Evolutionary conservation across 37 sponge, comb jelly and placozoan genomes (phyloP).

Genomic region (Ianthella basta): DNA sequence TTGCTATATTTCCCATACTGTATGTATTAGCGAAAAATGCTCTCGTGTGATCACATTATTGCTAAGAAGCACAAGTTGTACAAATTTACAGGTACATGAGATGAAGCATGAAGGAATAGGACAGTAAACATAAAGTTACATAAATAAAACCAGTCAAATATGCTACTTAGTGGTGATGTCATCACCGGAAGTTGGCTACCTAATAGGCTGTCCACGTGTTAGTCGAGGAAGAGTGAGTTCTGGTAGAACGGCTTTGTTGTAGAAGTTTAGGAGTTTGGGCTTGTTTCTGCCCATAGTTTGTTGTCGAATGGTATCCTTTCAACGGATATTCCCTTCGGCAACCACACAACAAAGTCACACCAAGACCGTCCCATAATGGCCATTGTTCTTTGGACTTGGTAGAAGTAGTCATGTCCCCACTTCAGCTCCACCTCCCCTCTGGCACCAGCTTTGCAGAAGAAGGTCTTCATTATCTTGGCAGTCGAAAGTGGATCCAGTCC

Average conservation of each 20-base stretch:
- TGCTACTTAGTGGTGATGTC: not conserved
- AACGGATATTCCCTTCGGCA: conserved; percentile 12
- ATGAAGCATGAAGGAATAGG: not conserved
- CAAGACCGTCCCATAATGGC: conserved; percentile 10
- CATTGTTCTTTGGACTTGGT: not conserved
- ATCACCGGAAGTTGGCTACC: not conserved
- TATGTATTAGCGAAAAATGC: not conserved
- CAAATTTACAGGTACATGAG: not conserved
- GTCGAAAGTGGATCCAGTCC: not conserved
- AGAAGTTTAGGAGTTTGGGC: not conserved
- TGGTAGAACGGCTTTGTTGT: not conserved
- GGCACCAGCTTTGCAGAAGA: conserved; percentile 9
- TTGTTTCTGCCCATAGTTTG: not conserved
- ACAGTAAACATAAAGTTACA: not conserved
- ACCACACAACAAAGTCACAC: conserved; percentile 26
- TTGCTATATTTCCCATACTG: not conserved
- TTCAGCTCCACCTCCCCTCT: too few species aligned
- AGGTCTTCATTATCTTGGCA: not conserved
- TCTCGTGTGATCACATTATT: not conserved
- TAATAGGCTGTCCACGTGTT: conserved; percentile 5
- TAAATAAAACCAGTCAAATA: too few species aligned
- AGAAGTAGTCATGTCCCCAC: too few species aligned
- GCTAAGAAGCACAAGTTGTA: not conserved
- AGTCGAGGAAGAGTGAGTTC: conserved; percentile 3
- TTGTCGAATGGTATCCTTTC: not conserved